These are phyloP conservation scores for Streptopelia turtur DNA, from an alignment of 2,797 vertebrate species.

Conservation along the genomic window DNA sequence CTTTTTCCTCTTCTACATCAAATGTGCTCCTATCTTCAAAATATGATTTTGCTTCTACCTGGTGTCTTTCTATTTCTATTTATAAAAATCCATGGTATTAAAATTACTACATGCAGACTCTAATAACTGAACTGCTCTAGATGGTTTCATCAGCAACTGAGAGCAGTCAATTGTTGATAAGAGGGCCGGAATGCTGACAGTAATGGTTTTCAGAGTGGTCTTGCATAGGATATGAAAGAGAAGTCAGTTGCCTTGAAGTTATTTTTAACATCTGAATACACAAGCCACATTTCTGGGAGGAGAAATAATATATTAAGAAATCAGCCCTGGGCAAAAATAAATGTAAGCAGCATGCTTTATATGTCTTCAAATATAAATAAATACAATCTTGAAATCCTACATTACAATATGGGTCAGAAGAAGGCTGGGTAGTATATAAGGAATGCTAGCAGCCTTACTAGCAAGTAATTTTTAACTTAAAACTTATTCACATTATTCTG, in stretches of 20 bases:
- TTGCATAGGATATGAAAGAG: background rate
- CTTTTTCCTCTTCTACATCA: background rate
- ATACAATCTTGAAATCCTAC: background rate
- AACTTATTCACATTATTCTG: background rate
- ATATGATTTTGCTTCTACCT: background rate
- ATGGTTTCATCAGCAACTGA: background rate
- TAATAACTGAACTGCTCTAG: background rate
- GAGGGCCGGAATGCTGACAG: background rate
- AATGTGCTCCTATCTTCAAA: background rate
- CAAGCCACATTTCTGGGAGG: background rate
- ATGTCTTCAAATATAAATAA: background rate
- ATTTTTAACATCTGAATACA: conserved; percentile 29
- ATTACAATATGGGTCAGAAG: background rate
- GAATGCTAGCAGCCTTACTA: background rate
- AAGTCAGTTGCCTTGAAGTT: conserved; percentile 4
- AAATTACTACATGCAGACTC: background rate
- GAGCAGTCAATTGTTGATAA: background rate
- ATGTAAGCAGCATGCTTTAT: background rate
- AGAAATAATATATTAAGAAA: background rate
- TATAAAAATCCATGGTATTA: background rate
- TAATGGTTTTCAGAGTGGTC: background rate
- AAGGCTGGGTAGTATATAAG: background rate
- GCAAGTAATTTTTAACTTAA: background rate
- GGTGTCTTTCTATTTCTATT: background rate
- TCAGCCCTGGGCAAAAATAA: background rate